Conservation (phyloP, 2,113 vertebrate genomes). For the Glareola pratincola region DNA sequence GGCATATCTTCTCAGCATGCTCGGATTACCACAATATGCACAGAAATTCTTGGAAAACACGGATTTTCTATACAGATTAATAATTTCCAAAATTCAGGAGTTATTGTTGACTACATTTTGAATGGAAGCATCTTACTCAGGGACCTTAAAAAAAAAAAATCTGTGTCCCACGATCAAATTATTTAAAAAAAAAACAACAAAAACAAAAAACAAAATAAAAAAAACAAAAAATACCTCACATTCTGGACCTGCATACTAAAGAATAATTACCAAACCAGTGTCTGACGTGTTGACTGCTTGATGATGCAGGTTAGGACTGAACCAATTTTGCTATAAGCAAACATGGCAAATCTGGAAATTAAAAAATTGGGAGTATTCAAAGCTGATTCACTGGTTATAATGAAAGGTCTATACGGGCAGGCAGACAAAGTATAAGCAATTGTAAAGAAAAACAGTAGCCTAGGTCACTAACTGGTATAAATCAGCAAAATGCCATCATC, state of each 20-base stretch:
- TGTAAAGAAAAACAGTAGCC: not conserved
- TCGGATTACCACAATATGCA: not conserved
- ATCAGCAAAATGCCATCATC: not conserved
- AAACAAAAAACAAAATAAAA: no score
- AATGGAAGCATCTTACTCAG: not conserved
- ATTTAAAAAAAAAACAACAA: not conserved
- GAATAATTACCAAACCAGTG: not conserved
- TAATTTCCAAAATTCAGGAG: not conserved
- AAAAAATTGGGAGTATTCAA: not conserved
- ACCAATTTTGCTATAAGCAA: not conserved
- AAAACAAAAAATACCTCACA: rapidly evolving
- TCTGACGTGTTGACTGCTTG: not conserved
- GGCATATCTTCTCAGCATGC: not conserved
- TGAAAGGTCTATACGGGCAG: not conserved
- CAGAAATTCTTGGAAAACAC: not conserved
- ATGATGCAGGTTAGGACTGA: not conserved
- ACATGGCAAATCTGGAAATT: not conserved
- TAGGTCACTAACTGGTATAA: not conserved
- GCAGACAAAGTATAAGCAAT: not conserved
- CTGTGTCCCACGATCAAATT: not conserved
- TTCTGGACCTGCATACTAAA: not conserved
- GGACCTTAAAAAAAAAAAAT: not conserved
- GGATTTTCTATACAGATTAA: not conserved
- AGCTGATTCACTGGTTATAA: not conserved
- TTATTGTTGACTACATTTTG: not conserved